Percentiles rank a stretch among this genome's conserved stretches.
These are phyloP conservation scores for Yponomeuta cagnagella DNA, from an alignment of 2,888 invertebrate genomes.

Conservation along the genomic window DNA sequence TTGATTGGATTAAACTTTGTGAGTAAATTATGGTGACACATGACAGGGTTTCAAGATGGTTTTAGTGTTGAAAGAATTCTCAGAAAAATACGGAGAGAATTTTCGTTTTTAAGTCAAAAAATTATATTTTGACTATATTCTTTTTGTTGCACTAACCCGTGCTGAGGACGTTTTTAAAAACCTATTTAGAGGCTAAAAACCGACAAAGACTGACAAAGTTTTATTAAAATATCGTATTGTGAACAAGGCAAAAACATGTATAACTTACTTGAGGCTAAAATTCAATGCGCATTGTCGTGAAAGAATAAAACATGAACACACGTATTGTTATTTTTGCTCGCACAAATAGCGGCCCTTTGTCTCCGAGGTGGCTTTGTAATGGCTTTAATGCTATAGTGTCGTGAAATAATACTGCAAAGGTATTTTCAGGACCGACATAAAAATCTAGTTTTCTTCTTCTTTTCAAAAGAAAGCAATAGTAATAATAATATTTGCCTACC, in stretches of 20 bases:
- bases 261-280: not conserved
- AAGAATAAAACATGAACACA: not conserved
- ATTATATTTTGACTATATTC: too few species aligned
- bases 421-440: not conserved
- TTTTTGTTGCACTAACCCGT: too few species aligned
- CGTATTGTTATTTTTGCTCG: not conserved
- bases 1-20: not conserved
- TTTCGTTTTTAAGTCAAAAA: too few species aligned
- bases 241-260: not conserved
- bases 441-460: not conserved
- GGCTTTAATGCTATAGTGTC: not conserved
- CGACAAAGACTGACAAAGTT: too few species aligned
- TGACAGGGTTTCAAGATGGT: too few species aligned
- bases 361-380: not conserved
- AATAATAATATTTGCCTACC: too few species aligned
- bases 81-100: too few species aligned
- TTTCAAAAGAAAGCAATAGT: too few species aligned
- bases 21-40: too few species aligned
- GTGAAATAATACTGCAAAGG: not conserved
- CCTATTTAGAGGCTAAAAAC: too few species aligned
- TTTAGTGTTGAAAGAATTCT: too few species aligned
- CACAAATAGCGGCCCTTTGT: not conserved
- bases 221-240: not conserved
- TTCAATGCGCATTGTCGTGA: not conserved
- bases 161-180: too few species aligned